phyloP scores from a whole-genome alignment of 2,797 vertebrate genomes.

The Cuniculus paca region DNA sequence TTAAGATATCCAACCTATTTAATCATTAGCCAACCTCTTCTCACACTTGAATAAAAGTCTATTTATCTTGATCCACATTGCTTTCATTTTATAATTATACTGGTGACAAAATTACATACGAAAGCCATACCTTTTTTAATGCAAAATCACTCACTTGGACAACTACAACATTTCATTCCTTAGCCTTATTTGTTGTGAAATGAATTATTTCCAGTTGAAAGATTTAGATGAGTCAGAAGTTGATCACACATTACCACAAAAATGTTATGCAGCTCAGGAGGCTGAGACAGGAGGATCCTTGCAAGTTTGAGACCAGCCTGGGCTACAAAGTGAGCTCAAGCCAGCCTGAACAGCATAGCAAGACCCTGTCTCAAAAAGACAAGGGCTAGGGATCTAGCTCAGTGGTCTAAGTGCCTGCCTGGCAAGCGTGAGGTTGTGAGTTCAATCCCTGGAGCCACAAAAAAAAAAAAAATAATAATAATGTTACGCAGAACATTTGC shows the following conservation, averaged over 20 bases:
- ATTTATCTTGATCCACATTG: not conserved
- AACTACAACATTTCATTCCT: not conserved
- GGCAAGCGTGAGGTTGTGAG: no score
- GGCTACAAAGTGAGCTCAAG: no score
- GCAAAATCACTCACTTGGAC: constrained; percentile 17
- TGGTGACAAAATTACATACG: not conserved
- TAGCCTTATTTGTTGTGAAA: not conserved
- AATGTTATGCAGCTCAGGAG: no score
- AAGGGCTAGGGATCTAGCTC: no score
- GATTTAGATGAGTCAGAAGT: not conserved
- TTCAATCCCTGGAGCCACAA: no score
- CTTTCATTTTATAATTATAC: constrained; percentile 27
- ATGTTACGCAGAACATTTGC: not conserved
- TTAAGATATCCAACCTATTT: not conserved
- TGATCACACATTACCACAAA: not conserved
- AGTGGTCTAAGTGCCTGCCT: no score
- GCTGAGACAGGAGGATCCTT: no score
- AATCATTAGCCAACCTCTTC: not conserved
- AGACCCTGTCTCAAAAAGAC: no score
- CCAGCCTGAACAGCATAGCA: no score
- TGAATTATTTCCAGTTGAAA: constrained; percentile 1
- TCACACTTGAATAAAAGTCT: not conserved
- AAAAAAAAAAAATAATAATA: no score
- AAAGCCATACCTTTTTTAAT: not conserved
- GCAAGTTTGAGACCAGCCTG: no score